These are phyloP conservation scores for Venturia canescens DNA, from an alignment of 1,140 invertebrate species.

Conservation along the genomic window DNA sequence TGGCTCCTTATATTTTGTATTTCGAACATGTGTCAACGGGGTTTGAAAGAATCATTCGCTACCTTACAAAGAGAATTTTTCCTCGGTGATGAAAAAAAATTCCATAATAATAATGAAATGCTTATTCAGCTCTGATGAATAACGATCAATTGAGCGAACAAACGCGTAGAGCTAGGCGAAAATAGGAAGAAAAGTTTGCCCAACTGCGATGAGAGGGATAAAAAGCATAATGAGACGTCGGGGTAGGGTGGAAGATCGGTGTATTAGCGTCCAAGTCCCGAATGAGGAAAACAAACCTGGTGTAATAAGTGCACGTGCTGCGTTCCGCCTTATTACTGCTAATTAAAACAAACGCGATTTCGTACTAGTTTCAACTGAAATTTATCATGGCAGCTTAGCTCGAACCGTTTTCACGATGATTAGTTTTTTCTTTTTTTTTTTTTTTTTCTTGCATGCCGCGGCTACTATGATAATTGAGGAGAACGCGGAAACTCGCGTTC, in stretches of 20 bases:
- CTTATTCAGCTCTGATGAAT: slow-evolving; percentile 59
- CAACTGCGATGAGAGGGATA: background rate
- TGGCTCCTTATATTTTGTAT: slow-evolving; percentile 42
- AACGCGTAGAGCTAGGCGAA: slow-evolving; percentile 58
- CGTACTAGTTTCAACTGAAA: slow-evolving; percentile 66
- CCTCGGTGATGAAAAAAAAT: background rate
- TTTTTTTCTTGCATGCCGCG: too few relatives aligned
- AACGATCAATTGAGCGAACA: slow-evolving; percentile 66
- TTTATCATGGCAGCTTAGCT: slow-evolving; percentile 62
- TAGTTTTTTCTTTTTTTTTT: background rate
- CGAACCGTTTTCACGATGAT: slow-evolving; percentile 44
- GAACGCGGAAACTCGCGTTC: too few relatives aligned
- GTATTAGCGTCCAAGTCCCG: slow-evolving; percentile 19
- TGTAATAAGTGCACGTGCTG: slow-evolving; percentile 57
- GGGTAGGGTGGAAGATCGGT: background rate
- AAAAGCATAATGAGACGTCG: background rate
- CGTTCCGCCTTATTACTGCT: slow-evolving; percentile 58
- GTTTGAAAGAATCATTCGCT: slow-evolving; percentile 10
- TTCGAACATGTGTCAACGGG: background rate
- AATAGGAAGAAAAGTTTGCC: slow-evolving; percentile 60
- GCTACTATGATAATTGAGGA: too few relatives aligned
- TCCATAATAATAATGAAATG: background rate
- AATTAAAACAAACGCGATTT: slow-evolving; percentile 74
- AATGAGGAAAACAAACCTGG: slow-evolving; percentile 32
- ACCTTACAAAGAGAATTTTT: background rate